phyloP scores from a whole-genome alignment of 2,113 vertebrate genomes.

The Ochotona princeps region DNA sequence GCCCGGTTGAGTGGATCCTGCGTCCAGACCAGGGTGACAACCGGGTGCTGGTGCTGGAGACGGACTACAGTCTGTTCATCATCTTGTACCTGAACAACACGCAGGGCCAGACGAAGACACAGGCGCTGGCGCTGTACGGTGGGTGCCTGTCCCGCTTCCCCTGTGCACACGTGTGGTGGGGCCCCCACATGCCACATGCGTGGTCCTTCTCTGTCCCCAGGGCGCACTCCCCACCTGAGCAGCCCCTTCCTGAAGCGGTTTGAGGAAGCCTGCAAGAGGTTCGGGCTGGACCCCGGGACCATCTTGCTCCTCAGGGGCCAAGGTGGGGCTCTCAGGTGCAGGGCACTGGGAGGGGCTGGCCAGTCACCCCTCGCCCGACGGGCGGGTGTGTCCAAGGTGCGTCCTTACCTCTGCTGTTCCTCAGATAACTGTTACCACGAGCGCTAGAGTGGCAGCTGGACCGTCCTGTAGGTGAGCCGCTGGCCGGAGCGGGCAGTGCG shows the following conservation, averaged over 20 bases:
- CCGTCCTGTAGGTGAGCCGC: background rate
- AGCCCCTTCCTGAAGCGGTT: background rate
- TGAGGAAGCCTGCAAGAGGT: background rate
- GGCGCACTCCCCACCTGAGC: background rate
- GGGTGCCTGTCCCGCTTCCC: too few species aligned
- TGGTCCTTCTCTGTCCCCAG: background rate
- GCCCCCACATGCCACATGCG: fast-evolving
- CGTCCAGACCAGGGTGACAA: background rate
- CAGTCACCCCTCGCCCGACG: too few species aligned
- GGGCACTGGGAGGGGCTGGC: too few species aligned
- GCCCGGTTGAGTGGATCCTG: fast-evolving
- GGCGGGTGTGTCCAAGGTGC: too few species aligned
- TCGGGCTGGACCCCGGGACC: background rate
- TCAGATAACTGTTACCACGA: background rate
- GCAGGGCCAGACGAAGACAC: fast-evolving
- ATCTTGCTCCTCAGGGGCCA: background rate
- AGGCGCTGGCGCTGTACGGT: background rate
- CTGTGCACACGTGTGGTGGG: background rate
- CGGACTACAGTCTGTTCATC: background rate
- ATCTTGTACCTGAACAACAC: constrained; percentile 32
- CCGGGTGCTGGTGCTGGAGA: background rate
- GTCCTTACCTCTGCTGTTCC: background rate
- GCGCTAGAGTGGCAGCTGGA: background rate
- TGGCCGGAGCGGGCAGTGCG: fast-evolving
- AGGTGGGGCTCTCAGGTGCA: background rate